These are phyloP conservation scores for Aramus guarauna DNA, from an alignment of 2,113 vertebrate species.

Conservation along the genomic window DNA sequence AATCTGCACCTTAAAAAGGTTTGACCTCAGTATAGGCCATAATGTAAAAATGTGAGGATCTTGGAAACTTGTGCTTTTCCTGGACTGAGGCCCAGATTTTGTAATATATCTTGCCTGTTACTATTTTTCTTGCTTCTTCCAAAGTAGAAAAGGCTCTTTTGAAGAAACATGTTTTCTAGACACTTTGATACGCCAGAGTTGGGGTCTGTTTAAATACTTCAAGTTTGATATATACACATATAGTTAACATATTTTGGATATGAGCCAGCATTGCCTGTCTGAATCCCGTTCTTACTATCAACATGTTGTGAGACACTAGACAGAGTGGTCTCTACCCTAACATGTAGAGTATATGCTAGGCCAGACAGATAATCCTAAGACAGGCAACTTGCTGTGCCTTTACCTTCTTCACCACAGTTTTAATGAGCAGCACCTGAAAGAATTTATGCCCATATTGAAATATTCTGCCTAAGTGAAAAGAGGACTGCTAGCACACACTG, in stretches of 20 bases:
- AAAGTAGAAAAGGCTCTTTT: slow-evolving; percentile 48
- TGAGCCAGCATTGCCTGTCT: neutral
- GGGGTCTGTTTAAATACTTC: slow-evolving; percentile 33
- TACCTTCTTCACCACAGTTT: neutral
- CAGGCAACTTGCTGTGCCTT: neutral
- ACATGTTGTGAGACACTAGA: neutral
- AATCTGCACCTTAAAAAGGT: slow-evolving; percentile 25
- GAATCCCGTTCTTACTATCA: neutral
- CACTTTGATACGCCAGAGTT: neutral
- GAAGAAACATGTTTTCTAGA: slow-evolving; percentile 41
- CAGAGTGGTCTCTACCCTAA: neutral
- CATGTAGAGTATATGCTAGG: neutral
- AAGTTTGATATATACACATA: neutral
- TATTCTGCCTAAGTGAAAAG: neutral
- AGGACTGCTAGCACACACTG: neutral
- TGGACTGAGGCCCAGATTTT: slow-evolving; percentile 52
- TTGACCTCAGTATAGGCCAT: slow-evolving; percentile 42
- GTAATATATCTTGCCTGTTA: slow-evolving; percentile 54
- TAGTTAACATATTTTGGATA: neutral
- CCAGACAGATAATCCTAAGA: neutral
- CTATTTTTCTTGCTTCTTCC: slow-evolving; percentile 50
- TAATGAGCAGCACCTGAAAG: neutral
- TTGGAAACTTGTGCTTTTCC: slow-evolving; percentile 59
- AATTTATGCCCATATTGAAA: neutral
- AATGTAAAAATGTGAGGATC: slow-evolving; percentile 37